Base-by-base conservation (phyloP, 1,140 invertebrate genomes). In the Pseudachorutes palmiensis region DNA sequence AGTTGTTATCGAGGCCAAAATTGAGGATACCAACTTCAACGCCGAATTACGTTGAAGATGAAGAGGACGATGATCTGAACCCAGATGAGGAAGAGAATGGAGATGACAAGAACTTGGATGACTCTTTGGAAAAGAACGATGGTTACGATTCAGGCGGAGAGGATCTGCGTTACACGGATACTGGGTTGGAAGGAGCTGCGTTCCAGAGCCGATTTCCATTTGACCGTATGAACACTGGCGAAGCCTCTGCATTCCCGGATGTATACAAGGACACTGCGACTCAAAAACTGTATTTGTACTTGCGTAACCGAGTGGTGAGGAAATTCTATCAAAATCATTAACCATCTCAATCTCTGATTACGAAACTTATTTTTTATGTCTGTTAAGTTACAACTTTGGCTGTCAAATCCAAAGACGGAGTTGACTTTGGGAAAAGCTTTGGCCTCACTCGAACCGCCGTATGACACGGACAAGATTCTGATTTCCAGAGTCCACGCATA, bases 381-480 rank as follows among this genome's bases (percentile, higher is more conserved):
- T 19, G 78, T 81, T 73, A 73, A 89, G 81, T 80, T 98, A n/a
- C 93, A 97, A 80, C 83, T 97, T 74, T 98, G 96, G 96, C 82
- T 98, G 59, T 92, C 97, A 75, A 94, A 97, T 82, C 92, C 95
- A 0, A 95, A 95, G 75, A 84, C 90, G 72, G 93, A 99, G 76
- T 79, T 98, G 12, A 88, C 89, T 28, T 82, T 89, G 73, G 91
- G 96, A 75, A 85, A 86, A 79, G 86, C 86, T 31, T 77, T 96
- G 16, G 83, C 87, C 26, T 86, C 87, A 74, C 86, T 98, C 75
- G 93, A 96, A 79, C 81, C 89, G 19, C 92, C 92, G 0, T 98
- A 92, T 75, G 95, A 97, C 78, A 94, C 90, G 78, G 92, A 98
- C 81, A 84, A 85, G 29, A 83, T 85, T 5, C 78, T 98, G 1